These are phyloP conservation scores for Vicugna pacos DNA, from an alignment of 2,113 vertebrate genomes.

Conservation along the genomic window DNA sequence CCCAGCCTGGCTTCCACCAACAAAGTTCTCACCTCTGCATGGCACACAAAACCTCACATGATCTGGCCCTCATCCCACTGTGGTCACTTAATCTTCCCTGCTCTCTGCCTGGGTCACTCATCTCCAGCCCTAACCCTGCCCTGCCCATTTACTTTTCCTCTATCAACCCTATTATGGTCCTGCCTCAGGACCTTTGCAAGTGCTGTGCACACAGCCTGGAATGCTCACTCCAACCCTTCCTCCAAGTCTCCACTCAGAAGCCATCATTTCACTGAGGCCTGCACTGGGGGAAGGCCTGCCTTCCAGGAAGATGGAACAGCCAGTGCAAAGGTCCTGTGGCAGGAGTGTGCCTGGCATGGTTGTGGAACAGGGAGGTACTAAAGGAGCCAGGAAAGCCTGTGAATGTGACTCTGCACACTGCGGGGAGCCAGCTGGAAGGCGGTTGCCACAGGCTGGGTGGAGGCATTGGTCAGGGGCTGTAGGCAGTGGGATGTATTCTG, in stretches of 20 bases:
- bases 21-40: background rate
- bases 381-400: background rate
- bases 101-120: background rate
- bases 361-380: background rate
- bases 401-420: background rate
- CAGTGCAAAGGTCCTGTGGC: background rate
- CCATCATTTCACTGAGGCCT: background rate
- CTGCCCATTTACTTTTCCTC: background rate
- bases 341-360: background rate
- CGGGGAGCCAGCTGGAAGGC: background rate
- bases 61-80: background rate
- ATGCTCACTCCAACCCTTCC: background rate
- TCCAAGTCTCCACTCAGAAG: background rate
- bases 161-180: background rate
- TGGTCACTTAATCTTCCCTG: background rate
- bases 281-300: background rate
- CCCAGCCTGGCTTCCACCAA: too few relatives aligned
- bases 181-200: background rate
- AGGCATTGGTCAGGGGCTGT: too few relatives aligned
- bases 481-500: too few relatives aligned
- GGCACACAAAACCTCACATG: background rate
- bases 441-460: too few relatives aligned
- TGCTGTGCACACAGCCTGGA: background rate
- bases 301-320: background rate
- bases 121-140: rapidly evolving